These are phyloP conservation scores for Chaetops frenatus DNA, from an alignment of 2,113 vertebrate species.

Conservation along the genomic window DNA sequence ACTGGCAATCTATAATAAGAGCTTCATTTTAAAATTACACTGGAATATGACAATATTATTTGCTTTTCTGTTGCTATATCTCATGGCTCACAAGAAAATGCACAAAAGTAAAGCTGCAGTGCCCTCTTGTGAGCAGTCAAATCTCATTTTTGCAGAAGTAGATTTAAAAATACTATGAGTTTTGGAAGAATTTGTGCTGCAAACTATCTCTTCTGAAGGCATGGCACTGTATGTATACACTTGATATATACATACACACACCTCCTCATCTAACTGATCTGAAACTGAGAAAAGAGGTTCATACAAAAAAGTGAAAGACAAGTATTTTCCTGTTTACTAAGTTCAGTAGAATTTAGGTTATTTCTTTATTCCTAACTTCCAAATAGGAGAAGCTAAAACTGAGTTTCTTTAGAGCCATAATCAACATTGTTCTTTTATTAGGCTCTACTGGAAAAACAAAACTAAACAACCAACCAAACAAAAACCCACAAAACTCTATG, in stretches of 20 bases:
- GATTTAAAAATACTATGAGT: neutral
- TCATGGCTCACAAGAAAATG: fast-evolving
- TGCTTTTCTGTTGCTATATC: neutral
- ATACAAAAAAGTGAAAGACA: neutral
- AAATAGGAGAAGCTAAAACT: fast-evolving
- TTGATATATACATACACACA: fast-evolving
- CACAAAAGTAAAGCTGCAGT: neutral
- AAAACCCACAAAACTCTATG: neutral
- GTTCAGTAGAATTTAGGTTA: neutral
- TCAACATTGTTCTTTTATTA: neutral
- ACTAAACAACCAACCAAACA: neutral
- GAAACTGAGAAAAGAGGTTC: neutral
- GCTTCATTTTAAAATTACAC: neutral
- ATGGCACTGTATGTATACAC: fast-evolving
- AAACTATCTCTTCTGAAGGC: neutral
- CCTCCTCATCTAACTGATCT: neutral
- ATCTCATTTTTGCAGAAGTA: neutral
- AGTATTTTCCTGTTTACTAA: neutral
- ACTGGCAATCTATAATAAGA: neutral
- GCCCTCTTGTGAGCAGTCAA: constrained; percentile 37
- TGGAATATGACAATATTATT: neutral
- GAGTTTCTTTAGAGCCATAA: neutral
- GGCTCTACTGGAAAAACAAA: neutral
- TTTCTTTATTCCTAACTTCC: neutral
- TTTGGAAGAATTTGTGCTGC: neutral